Conservation (phyloP, 1,140 invertebrate species). For the Drepana arcuata region DNA sequence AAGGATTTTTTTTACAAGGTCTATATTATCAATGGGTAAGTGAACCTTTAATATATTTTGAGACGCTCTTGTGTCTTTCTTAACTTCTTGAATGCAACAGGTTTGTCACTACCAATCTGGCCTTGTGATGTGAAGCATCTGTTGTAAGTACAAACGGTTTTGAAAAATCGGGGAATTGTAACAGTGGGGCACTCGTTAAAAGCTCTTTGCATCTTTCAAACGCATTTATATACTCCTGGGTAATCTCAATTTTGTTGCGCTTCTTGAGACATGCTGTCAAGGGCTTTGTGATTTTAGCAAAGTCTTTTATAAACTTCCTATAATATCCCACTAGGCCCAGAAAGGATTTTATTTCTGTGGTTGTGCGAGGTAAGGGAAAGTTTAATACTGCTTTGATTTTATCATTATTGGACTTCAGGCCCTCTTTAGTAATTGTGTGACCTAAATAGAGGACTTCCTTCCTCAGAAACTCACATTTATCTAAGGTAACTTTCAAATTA, state of each 20-base stretch:
- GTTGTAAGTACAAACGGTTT: constrained; percentile 21
- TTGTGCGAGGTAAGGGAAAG: constrained; percentile 8
- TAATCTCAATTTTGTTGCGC: constrained; percentile 9
- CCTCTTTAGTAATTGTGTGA: constrained; percentile 11
- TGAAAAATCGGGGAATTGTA: constrained; percentile 19
- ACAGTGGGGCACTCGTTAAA: constrained; percentile 15
- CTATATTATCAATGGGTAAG: no score
- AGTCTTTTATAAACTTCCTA: constrained; percentile 28
- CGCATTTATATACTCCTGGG: constrained; percentile 9
- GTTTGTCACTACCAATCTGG: constrained; percentile 13
- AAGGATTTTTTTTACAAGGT: no score
- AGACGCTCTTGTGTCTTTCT: neutral
- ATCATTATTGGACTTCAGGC: constrained; percentile 14
- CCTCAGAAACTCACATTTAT: constrained; percentile 10
- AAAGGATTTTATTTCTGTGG: constrained; percentile 15
- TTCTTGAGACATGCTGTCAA: constrained; percentile 19
- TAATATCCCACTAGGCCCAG: constrained; percentile 38
- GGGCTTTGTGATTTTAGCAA: constrained; percentile 22
- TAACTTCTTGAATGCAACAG: constrained; percentile 16
- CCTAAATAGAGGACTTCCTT: constrained; percentile 12
- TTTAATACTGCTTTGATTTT: constrained; percentile 15
- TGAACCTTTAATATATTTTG: neutral
- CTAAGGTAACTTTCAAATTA: constrained; percentile 9
- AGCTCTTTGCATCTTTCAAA: constrained; percentile 22
- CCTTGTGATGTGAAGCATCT: constrained; percentile 22